Percentiles rank a stretch among this genome's conserved stretches.
Conservation (phyloP, 2,888 invertebrate genomes). For the Branchellion lobata region DNA sequence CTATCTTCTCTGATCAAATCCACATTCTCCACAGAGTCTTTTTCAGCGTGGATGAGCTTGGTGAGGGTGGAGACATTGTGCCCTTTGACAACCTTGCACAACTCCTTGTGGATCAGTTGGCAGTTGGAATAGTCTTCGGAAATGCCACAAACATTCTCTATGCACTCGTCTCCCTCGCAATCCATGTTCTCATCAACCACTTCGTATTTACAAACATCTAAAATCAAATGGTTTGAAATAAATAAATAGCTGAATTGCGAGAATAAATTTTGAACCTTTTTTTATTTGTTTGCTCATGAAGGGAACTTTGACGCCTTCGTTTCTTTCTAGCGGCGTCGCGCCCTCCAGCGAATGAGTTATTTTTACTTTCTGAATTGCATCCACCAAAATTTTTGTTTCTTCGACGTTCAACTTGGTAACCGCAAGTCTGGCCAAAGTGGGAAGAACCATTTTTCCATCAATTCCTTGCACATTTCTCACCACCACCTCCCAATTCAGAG, state of each 20-base stretch:
- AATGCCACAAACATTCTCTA: conserved; percentile 9
- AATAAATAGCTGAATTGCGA: too few relatives aligned
- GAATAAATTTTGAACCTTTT: neutral
- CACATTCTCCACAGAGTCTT: neutral
- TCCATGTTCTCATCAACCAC: conserved; percentile 7
- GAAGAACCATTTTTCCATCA: too few relatives aligned
- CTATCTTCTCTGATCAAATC: neutral
- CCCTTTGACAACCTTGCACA: neutral
- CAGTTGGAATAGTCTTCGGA: neutral
- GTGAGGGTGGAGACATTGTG: neutral
- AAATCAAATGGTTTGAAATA: conserved; percentile 3
- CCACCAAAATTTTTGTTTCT: too few relatives aligned
- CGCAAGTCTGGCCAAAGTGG: too few relatives aligned
- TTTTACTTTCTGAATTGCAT: too few relatives aligned
- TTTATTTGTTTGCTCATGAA: too few relatives aligned
- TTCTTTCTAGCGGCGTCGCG: too few relatives aligned
- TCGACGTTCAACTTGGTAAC: too few relatives aligned
- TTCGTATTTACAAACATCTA: neutral
- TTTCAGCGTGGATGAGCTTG: neutral
- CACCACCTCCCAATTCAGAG: too few relatives aligned
- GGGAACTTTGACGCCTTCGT: too few relatives aligned
- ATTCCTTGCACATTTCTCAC: too few relatives aligned
- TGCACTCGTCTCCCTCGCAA: conserved; percentile 15
- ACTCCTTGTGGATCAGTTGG: neutral
- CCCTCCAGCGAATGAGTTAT: too few relatives aligned